phyloP scores from a whole-genome alignment of 2,113 vertebrate genomes.

The Hypomesus transpacificus region DNA sequence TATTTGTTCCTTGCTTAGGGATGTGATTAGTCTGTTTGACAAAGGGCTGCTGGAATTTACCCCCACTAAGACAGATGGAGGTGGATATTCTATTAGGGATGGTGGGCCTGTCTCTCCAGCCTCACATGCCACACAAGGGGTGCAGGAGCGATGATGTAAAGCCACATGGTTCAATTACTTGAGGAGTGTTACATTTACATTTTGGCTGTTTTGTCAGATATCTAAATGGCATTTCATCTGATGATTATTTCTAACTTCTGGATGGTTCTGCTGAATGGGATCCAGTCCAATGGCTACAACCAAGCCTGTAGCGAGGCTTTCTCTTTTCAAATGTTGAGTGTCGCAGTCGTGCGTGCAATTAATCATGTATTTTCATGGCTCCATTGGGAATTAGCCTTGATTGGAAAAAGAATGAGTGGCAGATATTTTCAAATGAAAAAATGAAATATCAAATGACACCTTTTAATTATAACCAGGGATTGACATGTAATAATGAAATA shows the following conservation, averaged over 20 bases:
- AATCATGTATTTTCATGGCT: conserved; percentile 36
- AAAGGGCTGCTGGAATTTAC: conserved; percentile 32
- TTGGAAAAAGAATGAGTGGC: conserved; percentile 44
- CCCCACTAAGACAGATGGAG: conserved; percentile 33
- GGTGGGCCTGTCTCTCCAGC: conserved; percentile 11
- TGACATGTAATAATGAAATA: conserved; percentile 61
- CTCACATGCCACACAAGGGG: neutral
- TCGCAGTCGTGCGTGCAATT: conserved; percentile 36
- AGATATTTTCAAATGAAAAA: conserved; percentile 43
- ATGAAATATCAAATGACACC: conserved; percentile 48
- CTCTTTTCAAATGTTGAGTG: conserved; percentile 18
- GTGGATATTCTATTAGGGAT: conserved; percentile 29
- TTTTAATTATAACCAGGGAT: conserved; percentile 64
- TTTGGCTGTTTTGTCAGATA: no score
- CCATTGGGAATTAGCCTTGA: conserved; percentile 41
- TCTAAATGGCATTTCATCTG: no score
- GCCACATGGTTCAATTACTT: no score
- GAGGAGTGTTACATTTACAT: no score
- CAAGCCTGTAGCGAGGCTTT: neutral
- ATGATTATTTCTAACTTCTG: no score
- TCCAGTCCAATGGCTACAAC: no score
- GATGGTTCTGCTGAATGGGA: no score
- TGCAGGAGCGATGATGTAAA: no score
- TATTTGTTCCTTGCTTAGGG: conserved; percentile 52
- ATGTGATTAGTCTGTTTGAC: conserved; percentile 40